Base-by-base conservation (phyloP, 2,113 vertebrate species). In the Pteronura brasiliensis region DNA sequence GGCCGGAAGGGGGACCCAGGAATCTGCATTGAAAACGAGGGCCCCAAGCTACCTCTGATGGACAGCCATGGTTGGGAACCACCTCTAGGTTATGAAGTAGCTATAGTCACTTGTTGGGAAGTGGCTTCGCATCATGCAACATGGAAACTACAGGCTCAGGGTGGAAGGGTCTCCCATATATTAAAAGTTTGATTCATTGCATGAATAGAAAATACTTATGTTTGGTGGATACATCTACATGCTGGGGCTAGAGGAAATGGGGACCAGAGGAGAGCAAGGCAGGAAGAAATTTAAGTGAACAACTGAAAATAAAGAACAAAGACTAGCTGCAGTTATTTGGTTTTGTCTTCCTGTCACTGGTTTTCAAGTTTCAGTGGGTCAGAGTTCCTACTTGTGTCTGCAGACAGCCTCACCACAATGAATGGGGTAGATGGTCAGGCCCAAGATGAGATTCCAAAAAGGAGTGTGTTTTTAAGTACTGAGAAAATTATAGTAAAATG, bases 361-460 rank as follows among this genome's bases (percentile, higher is more conserved):
- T 94, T 96, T 96, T 76, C 25, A 95, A 90, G 63, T 93, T 94
- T 89, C 44, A 79, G 42, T 77, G 71, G 82, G 49, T 86, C 57
- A 85, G 57, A 85, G 18, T 52, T 90, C 52, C 31, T 67, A 65
- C 31, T 91, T 82, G 15, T 57, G 34, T 65, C 27, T 88, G 31
- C 36, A 88, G 85, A 85, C 80, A 96, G 94, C 18, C 47, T 93
- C 25, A 90, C 17, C 8, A 83, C 39, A 96, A 47, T 57, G 9
- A 77, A 83, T 67, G 36, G 39, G 17, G 13, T 42, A 44, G 12
- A 77, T 31, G 6, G 79, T 69, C 77, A 93, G 57, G 23, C 3
- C 21, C 31, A 93, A 84, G 12, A 84, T 63, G 67, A 93, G n/a
- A 93, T 42, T 84, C 27, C 31, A 90, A 3, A 87, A 52, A 84